A percentile compares a stretch with the other conserved stretches of the same genome.
phyloP scores from a whole-genome alignment of 2,113 vertebrate genomes.

The Polypterus bichir region DNA sequence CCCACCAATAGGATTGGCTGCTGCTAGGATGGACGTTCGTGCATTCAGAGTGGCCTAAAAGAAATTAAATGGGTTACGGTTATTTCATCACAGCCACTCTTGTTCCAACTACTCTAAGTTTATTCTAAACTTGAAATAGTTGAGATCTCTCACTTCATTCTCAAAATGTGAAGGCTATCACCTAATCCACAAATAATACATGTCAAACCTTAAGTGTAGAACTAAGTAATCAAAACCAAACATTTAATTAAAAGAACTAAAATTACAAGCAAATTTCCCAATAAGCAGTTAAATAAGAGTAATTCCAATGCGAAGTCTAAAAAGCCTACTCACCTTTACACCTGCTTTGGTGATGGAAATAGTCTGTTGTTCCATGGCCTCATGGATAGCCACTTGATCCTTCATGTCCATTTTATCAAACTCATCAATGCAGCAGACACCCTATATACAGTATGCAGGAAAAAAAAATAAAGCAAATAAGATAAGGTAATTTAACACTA shows the following conservation, averaged over 20 bases:
- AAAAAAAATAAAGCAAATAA: too few relatives aligned
- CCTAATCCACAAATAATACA: too few relatives aligned
- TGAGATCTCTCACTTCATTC: too few relatives aligned
- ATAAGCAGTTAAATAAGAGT: too few relatives aligned
- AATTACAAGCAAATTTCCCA: background rate
- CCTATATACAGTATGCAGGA: slow-evolving; percentile 41
- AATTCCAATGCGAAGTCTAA: too few relatives aligned
- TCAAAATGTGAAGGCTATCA: too few relatives aligned
- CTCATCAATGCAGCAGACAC: slow-evolving; percentile 96
- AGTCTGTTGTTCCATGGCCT: slow-evolving; percentile 98
- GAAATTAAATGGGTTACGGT: background rate
- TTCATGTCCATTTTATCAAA: slow-evolving; percentile 95
- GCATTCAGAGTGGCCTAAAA: slow-evolving; percentile 91
- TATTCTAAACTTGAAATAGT: too few relatives aligned
- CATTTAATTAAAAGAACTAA: background rate
- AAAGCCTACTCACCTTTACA: slow-evolving; percentile 67
- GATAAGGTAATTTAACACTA: too few relatives aligned
- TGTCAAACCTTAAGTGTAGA: too few relatives aligned
- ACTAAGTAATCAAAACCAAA: background rate
- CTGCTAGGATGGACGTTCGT: slow-evolving; percentile 92
- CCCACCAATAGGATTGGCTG: slow-evolving; percentile 81
- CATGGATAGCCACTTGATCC: slow-evolving; percentile 96
- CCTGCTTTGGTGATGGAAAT: slow-evolving; percentile 98
- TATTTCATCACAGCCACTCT: background rate
- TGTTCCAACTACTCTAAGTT: too few relatives aligned